Evolutionary conservation across 53 echinoderm and acorn worm genomes (phyloP).

Genomic region (Astropecten irregularis): DNA sequence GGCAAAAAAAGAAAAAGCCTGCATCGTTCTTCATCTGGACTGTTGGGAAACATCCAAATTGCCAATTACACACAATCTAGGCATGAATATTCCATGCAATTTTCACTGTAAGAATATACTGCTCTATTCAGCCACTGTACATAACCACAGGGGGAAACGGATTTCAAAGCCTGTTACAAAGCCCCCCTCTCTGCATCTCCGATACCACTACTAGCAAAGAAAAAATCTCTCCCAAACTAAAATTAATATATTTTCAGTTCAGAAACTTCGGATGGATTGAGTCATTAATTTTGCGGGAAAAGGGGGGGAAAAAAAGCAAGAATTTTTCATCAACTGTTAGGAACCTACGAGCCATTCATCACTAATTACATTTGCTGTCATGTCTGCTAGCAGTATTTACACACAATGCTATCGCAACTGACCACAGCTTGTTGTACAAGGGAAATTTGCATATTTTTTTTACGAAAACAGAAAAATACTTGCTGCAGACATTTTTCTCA

Average conservation of each 20-base stretch:
- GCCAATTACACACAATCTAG: slow-evolving; percentile 38
- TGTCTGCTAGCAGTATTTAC: slow-evolving; percentile 35
- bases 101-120: slow-evolving; percentile 23
- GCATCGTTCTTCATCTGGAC: slow-evolving; percentile 9
- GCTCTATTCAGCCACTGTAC: background rate
- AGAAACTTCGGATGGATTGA: background rate
- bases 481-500: too few relatives aligned
- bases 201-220: too few relatives aligned
- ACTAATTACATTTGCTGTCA: slow-evolving; percentile 46
- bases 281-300: slow-evolving; percentile 9
- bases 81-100: slow-evolving; percentile 51
- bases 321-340: slow-evolving; percentile 42
- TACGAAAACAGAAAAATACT: too few relatives aligned
- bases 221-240: too few relatives aligned
- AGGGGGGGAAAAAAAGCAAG: slow-evolving; percentile 2
- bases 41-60: slow-evolving; percentile 51
- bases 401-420: slow-evolving; percentile 30
- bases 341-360: slow-evolving; percentile 15
- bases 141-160: slow-evolving; percentile 20
- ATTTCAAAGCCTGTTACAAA: too few relatives aligned
- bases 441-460: slow-evolving; percentile 17
- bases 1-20: background rate
- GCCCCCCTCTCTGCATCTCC: too few relatives aligned
- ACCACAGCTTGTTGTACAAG: slow-evolving; percentile 7
- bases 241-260: too few relatives aligned